A percentile compares a stretch with the other conserved stretches of the same genome.
phyloP scores from a whole-genome alignment of 2,888 invertebrate genomes.

The Pardosa pseudoannulata region DNA sequence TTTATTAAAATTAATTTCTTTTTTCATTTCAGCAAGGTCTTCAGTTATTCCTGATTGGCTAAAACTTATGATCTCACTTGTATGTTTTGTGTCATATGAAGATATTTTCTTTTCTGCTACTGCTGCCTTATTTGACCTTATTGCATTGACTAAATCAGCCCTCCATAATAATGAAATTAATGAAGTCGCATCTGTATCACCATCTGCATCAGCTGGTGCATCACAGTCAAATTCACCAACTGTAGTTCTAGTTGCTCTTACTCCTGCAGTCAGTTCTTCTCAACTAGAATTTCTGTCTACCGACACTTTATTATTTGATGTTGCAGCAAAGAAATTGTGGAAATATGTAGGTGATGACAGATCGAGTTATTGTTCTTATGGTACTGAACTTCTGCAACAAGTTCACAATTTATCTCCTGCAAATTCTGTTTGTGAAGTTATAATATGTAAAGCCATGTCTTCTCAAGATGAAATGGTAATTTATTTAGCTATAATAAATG shows the following conservation, averaged over 20 bases:
- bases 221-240: slow-evolving; percentile 22
- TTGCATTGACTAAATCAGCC: slow-evolving; percentile 78
- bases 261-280: slow-evolving; percentile 57
- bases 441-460: slow-evolving; percentile 80
- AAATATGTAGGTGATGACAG: slow-evolving; percentile 82
- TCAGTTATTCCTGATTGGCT: slow-evolving; percentile 83
- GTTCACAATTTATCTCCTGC: slow-evolving; percentile 84
- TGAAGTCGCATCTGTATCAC: slow-evolving; percentile 35
- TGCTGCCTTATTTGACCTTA: slow-evolving; percentile 85
- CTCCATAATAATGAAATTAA: slow-evolving; percentile 57
- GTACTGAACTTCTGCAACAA: slow-evolving; percentile 86
- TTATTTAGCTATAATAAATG: no score
- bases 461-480: slow-evolving; percentile 76
- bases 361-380: slow-evolving; percentile 81
- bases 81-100: slow-evolving; percentile 82
- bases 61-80: slow-evolving; percentile 83
- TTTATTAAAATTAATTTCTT: background rate
- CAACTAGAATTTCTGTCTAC: slow-evolving; percentile 59
- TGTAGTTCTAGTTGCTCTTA: slow-evolving; percentile 62
- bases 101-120: slow-evolving; percentile 81
- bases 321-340: slow-evolving; percentile 85
- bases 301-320: slow-evolving; percentile 78
- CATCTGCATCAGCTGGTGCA: background rate
- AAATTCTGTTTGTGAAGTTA: slow-evolving; percentile 84
- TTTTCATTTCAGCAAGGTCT: slow-evolving; percentile 74